Evolutionary conservation across 2,113 vertebrate species (phyloP), one percentile per base, ranked within the genome.

Genomic region (Pycnonotus jocosus): DNA sequence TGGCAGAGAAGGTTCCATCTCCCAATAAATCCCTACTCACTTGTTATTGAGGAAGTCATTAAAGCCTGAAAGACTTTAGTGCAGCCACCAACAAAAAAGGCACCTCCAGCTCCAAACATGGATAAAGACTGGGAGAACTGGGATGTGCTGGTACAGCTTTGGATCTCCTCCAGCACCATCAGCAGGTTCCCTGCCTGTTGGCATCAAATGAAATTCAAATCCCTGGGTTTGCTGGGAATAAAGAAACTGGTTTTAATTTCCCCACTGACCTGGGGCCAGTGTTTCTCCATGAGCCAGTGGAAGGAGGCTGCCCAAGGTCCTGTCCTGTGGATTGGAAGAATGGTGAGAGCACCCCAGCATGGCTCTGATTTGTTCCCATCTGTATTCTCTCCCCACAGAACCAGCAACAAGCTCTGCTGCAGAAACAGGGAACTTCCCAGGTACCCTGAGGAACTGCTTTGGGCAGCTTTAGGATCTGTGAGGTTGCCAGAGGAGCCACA

Each of bases 281-380:
- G 50, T 73, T 15, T n/a, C 27, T 37, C 38, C 13, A 4, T 0
- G 4, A 50, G 24, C 24, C 0, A 0, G 8, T 19, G 50, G 40
- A 13, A 57, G 12, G 2, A 20, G 68, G 68, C 53, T 72, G 58
- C 37, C 0, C 1, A 18, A 10, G 10, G 31, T 73, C 35, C 66
- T 15, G 4, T 31, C 33, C 20, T 48, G 42, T 11, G 33, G 14
- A 10, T 16, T 40, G 65, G 7, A 74, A 42, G 7, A 70, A 42
- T 0, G 0, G 2, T 6, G 24, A 16, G 38, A 62, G 15, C 57
- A 64, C 7, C 31, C 21, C 37, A 12, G 66, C 53, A 58, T 1
- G 2, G 60, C 56, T 35, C 56, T 44, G n/a, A 22, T 24, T 57
- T 88, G 31, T 19, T 38, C 27, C 37, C 61, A 45, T 15, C 19